Evolutionary conservation across 1,140 invertebrate species (phyloP), one percentile per base, ranked within the genome.

Genomic region (Cecropterus lyciades): DNA sequence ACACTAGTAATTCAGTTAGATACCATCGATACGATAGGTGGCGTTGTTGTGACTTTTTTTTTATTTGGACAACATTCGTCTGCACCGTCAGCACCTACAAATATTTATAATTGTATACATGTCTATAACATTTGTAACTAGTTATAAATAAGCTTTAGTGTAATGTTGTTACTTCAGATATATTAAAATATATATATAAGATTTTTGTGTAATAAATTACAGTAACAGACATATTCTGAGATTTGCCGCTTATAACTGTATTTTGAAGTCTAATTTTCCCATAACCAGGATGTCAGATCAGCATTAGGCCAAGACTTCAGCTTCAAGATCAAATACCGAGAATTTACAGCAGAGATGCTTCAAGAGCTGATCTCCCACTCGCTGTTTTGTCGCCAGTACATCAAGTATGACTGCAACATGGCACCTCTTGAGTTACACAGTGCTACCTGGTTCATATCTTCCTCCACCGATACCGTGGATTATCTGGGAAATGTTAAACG

Each of bases 361-460:
- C 96, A 97, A 78, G 96, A 97, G 77, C 89, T 99, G 42, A 98
- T 98, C 27, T 96, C 95, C 0, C 97, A 97, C 82, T 98, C 98
- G 0, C 93, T 97, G 37, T 96, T 96, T 80, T 99, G 98, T 79
- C 96, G 96, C 59, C 98, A 99, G 84, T 95, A 97, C 73, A 96
- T 99, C 17, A 97, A 97, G 79, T 99, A 98, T 79, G 97, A 98
- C 70, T 99, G 98, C 77, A 96, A 96, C 75, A 96, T 96, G 89
- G 97, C 97, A 7, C 97, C 97, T 11, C 88, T 98, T 52, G 96
- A 98, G 67, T 90, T 98, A 14, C 97, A 98, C 76, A 96, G 96
- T 40, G 96, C 97, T 10, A 98, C 98, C 0, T 98, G 97, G 97
- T 98, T 99, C 81, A 94, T 95, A 63, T 96, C 96, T 40, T 97